phyloP scores from a whole-genome alignment of 1,140 invertebrate species.

The Euschistus heros region DNA sequence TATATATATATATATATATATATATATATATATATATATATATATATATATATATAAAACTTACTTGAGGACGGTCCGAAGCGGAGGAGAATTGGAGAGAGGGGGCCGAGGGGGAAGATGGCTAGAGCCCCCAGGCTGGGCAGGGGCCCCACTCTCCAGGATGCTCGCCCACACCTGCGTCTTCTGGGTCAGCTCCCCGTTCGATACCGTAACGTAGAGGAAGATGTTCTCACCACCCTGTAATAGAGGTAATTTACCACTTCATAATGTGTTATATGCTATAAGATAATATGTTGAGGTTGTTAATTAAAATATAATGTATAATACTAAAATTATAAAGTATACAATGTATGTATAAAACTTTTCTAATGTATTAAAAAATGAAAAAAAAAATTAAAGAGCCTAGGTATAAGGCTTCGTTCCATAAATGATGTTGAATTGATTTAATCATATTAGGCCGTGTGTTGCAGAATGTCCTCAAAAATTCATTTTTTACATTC shows the following conservation, averaged over 20 bases:
- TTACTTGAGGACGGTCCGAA: conserved; percentile 23
- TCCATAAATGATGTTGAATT: too few relatives aligned
- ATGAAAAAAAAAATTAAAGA: too few relatives aligned
- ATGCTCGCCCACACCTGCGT: conserved; percentile 60
- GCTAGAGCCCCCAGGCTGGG: conserved; percentile 15
- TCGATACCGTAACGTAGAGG: conserved; percentile 56
- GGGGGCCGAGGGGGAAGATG: conserved; percentile 3
- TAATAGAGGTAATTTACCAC: conserved; percentile 30
- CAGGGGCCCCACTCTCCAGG: conserved; percentile 31
- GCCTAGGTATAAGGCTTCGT: too few relatives aligned
- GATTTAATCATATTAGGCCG: too few relatives aligned
- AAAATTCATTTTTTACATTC: too few relatives aligned
- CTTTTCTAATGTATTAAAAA: too few relatives aligned
- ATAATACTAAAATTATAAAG: not conserved
- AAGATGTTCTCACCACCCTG: conserved; percentile 56
- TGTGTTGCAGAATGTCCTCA: too few relatives aligned
- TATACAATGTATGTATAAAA: too few relatives aligned
- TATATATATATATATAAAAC: conserved; percentile 35
- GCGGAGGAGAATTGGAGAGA: conserved; percentile 20
- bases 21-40: too few relatives aligned
- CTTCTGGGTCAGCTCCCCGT: conserved; percentile 54
- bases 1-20: too few relatives aligned
- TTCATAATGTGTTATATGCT: too few relatives aligned
- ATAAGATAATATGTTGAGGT: not conserved
- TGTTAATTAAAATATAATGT: not conserved